phyloP scores from a whole-genome alignment of 2,888 invertebrate species.

The Heterodera filipjevi region DNA sequence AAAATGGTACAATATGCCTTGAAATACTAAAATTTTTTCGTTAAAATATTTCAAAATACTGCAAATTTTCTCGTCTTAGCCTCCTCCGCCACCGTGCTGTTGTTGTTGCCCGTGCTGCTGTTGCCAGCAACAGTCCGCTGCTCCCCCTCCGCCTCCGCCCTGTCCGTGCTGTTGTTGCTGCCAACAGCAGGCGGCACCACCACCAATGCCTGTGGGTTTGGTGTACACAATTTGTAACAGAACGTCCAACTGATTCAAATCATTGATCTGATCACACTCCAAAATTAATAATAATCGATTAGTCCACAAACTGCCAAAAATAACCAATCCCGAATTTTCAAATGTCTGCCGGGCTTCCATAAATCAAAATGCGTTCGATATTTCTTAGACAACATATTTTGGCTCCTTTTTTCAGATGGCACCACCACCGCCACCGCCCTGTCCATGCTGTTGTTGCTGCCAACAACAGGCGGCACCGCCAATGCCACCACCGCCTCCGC shows the following conservation, averaged over 20 bases:
- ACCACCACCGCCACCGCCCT: conserved; percentile 3
- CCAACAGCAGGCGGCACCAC: not conserved
- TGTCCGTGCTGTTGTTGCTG: conserved; percentile 13
- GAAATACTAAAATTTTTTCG: not conserved
- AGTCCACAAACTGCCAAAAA: not conserved
- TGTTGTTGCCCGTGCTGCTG: conserved; percentile 15
- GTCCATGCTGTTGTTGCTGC: conserved; percentile 25
- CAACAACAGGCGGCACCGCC: conserved; percentile 4
- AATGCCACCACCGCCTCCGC: conserved; percentile 18
- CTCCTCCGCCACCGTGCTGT: not conserved
- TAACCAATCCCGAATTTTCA: not conserved
- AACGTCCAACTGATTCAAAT: too few relatives aligned
- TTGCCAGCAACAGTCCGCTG: not conserved
- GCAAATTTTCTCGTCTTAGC: not conserved
- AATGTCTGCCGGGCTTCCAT: too few relatives aligned
- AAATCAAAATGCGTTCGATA: too few relatives aligned
- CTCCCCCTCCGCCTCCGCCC: not conserved
- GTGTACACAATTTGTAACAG: too few relatives aligned
- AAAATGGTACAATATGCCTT: not conserved
- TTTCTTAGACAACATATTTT: too few relatives aligned
- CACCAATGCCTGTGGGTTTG: too few relatives aligned
- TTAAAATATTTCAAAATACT: too few relatives aligned
- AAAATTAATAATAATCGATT: too few relatives aligned
- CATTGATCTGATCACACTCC: not conserved
- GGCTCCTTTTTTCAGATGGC: not conserved